phyloP scores from a whole-genome alignment of 2,113 vertebrate species.

The Triplophysa tibetana region DNA sequence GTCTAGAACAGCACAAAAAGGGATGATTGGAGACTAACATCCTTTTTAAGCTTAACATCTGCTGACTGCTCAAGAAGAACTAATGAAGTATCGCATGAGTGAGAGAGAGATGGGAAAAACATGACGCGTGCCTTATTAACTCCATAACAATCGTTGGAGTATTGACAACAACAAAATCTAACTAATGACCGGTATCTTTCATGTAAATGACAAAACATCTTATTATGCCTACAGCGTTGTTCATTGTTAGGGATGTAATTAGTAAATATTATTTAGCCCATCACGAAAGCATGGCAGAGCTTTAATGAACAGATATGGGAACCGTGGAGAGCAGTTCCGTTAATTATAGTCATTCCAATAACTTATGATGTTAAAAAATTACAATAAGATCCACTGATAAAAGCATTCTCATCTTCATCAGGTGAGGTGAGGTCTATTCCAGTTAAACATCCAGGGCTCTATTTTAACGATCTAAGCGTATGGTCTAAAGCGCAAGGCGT shows the following conservation, averaged over 20 bases:
- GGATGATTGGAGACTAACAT: slow-evolving; percentile 1
- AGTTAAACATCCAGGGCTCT: slow-evolving; percentile 2
- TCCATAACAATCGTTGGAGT: neutral
- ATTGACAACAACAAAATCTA: neutral
- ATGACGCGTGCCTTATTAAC: neutral
- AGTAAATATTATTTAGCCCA: slow-evolving; percentile 23
- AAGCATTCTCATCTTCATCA: neutral
- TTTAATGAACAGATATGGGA: slow-evolving; percentile 24
- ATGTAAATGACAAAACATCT: slow-evolving; percentile 16
- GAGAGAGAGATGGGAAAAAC: neutral
- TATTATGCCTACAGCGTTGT: neutral
- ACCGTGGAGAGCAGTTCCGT: slow-evolving; percentile 10
- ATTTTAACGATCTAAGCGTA: too few relatives aligned
- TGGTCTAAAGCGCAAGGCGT: too few relatives aligned
- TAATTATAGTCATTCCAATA: slow-evolving; percentile 20
- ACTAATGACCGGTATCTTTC: neutral
- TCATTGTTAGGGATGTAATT: neutral
- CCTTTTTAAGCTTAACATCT: slow-evolving; percentile 27
- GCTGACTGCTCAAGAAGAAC: slow-evolving; percentile 27
- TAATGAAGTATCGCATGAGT: slow-evolving; percentile 7
- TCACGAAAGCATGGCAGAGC: slow-evolving; percentile 7
- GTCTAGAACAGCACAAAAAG: neutral
- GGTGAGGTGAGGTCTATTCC: neutral
- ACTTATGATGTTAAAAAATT: slow-evolving; percentile 26
- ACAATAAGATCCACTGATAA: slow-evolving; percentile 7